Evolutionary conservation across 2,797 vertebrate genomes (phyloP).

Genomic region (Orestias chungarensis): DNA sequence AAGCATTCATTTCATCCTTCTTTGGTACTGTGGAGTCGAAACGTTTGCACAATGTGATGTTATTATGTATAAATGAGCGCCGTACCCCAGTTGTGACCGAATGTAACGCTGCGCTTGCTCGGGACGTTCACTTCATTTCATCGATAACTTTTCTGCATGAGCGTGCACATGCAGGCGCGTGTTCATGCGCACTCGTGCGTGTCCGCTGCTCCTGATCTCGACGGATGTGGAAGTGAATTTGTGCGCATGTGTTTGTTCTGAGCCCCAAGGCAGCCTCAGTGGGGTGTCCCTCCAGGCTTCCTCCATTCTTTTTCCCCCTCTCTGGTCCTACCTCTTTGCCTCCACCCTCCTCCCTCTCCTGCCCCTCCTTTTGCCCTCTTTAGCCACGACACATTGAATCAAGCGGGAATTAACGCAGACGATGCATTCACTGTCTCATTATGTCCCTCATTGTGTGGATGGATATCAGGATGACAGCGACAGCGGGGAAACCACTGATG

Average conservation of each 20-base stretch:
- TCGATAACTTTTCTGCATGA: slow-evolving; percentile 65
- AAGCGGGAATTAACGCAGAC: slow-evolving; percentile 72
- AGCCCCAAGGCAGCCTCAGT: slow-evolving; percentile 45
- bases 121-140: slow-evolving; percentile 63
- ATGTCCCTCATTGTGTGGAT: slow-evolving; percentile 51
- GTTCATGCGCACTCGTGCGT: slow-evolving; percentile 55
- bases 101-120: slow-evolving; percentile 42
- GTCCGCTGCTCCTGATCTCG: slow-evolving; percentile 60
- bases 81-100: slow-evolving; percentile 22
- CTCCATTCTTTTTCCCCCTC: slow-evolving; percentile 8
- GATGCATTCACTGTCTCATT: slow-evolving; percentile 70
- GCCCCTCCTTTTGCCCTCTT: slow-evolving; percentile 70
- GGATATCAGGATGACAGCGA: slow-evolving; percentile 59
- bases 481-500: slow-evolving; percentile 51
- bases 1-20: slow-evolving; percentile 6
- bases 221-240: slow-evolving; percentile 42
- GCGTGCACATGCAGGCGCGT: slow-evolving; percentile 56
- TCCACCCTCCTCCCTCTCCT: slow-evolving; percentile 9
- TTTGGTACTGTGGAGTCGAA: neutral
- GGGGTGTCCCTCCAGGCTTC: slow-evolving; percentile 56
- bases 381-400: slow-evolving; percentile 74
- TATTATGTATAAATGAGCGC: neutral
- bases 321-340: slow-evolving; percentile 30
- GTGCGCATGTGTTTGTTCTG: slow-evolving; percentile 34
- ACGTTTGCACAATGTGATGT: slow-evolving; percentile 14